Conservation (phyloP, 2,113 vertebrate species). For the Ciconia boyciana region DNA sequence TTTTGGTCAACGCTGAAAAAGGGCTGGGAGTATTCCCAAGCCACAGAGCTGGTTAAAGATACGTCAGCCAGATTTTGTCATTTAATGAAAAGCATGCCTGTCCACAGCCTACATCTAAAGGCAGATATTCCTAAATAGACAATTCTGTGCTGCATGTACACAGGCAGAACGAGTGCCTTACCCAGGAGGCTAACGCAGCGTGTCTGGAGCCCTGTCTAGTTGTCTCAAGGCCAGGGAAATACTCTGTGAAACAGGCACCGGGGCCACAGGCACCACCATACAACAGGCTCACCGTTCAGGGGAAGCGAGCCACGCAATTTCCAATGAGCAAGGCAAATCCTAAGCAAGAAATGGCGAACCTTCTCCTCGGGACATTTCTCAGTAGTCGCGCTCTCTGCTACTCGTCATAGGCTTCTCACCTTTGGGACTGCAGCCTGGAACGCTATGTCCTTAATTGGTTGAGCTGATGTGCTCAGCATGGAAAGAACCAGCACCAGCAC, state of each 20-base stretch:
- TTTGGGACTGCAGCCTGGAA: conserved; percentile 88
- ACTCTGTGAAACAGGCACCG: background rate
- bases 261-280: background rate
- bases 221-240: background rate
- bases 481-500: conserved; percentile 83
- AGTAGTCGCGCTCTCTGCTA: background rate
- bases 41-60: background rate
- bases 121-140: background rate
- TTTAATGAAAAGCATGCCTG: background rate
- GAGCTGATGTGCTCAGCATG: conserved; percentile 82
- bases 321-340: background rate
- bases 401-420: conserved; percentile 62
- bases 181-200: background rate
- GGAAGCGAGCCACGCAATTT: background rate
- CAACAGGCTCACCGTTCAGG: background rate
- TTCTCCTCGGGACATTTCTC: background rate
- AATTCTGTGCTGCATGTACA: background rate
- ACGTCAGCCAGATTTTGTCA: background rate
- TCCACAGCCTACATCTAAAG: background rate
- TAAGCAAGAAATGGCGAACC: background rate
- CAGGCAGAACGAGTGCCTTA: background rate
- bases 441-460: conserved; percentile 73
- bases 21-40: background rate
- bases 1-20: background rate
- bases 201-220: background rate